A percentile compares a stretch with the other conserved stretches of the same genome.
Conservation (phyloP, 2,797 vertebrate genomes). For the Macropus fuliginosus region DNA sequence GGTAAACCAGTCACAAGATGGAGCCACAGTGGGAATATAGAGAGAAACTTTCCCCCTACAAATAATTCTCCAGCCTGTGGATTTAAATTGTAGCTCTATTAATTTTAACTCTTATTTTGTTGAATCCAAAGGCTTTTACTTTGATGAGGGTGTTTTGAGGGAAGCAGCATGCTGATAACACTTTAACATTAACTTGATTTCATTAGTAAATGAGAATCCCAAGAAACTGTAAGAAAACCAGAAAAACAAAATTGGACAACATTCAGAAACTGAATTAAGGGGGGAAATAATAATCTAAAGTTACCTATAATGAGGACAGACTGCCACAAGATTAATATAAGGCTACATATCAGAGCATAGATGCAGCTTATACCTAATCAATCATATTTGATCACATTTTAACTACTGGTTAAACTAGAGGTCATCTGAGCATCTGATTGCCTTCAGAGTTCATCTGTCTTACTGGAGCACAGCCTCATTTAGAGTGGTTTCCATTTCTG, state of each 20-base stretch:
- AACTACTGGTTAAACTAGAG: constrained; percentile 66
- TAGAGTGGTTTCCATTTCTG: constrained; percentile 77
- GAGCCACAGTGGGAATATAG: not conserved
- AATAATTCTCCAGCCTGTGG: not conserved
- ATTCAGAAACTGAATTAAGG: constrained; percentile 68
- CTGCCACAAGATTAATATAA: constrained; percentile 56
- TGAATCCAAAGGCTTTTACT: constrained; percentile 80
- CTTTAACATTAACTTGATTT: constrained; percentile 84
- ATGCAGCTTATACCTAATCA: constrained; percentile 38
- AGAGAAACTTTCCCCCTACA: not conserved
- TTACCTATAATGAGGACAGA: not conserved
- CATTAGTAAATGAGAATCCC: constrained; percentile 86
- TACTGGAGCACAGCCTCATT: constrained; percentile 77
- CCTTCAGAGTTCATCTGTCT: constrained; percentile 74
- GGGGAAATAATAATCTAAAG: constrained; percentile 65
- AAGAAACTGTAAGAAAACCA: constrained; percentile 76
- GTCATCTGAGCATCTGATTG: constrained; percentile 66
- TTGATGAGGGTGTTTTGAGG: constrained; percentile 73
- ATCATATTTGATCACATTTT: constrained; percentile 54
- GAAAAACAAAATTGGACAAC: constrained; percentile 80
- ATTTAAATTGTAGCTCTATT: constrained; percentile 22
- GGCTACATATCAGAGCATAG: constrained; percentile 59
- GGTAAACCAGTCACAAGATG: not conserved
- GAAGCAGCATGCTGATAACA: constrained; percentile 82
- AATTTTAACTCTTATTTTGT: constrained; percentile 52